phyloP scores from a whole-genome alignment of 2,797 vertebrate genomes.

The Malurus leucopterus region DNA sequence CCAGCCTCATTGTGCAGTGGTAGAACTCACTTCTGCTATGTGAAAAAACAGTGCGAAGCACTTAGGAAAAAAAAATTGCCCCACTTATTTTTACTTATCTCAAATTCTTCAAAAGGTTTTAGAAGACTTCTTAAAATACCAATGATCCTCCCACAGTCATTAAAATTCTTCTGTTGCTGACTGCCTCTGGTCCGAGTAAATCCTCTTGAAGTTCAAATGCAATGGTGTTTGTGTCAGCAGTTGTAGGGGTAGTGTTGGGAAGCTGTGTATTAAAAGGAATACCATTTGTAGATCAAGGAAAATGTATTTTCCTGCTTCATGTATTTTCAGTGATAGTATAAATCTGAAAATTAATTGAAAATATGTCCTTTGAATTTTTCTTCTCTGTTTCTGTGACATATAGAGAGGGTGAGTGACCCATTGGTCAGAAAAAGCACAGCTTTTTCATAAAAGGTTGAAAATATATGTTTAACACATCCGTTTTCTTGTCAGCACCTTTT shows the following conservation, averaged over 20 bases:
- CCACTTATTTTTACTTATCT: conserved; percentile 54
- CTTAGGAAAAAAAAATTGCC: conserved; percentile 11
- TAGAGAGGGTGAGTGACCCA: not conserved
- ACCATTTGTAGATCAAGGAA: not conserved
- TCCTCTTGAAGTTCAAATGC: conserved; percentile 16
- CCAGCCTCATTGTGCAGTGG: not conserved
- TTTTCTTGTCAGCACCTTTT: not conserved
- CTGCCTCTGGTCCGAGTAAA: conserved; percentile 28
- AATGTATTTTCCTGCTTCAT: not conserved
- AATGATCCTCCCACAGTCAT: conserved; percentile 21
- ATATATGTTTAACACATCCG: not conserved
- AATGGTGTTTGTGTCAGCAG: not conserved
- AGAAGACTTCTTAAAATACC: conserved; percentile 59
- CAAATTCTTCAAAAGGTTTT: conserved; percentile 34
- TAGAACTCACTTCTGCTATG: not conserved
- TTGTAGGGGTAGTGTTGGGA: not conserved
- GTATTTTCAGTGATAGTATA: not conserved
- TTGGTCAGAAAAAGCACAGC: not conserved
- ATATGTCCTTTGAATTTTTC: not conserved
- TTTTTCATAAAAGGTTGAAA: not conserved
- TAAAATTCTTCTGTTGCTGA: conserved; percentile 53
- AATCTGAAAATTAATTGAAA: not conserved
- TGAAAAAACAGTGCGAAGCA: not conserved
- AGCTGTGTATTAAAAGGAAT: not conserved
- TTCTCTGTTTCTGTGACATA: not conserved